phyloP scores from a whole-genome alignment of 2,113 vertebrate species.

The Arvicanthis niloticus region DNA sequence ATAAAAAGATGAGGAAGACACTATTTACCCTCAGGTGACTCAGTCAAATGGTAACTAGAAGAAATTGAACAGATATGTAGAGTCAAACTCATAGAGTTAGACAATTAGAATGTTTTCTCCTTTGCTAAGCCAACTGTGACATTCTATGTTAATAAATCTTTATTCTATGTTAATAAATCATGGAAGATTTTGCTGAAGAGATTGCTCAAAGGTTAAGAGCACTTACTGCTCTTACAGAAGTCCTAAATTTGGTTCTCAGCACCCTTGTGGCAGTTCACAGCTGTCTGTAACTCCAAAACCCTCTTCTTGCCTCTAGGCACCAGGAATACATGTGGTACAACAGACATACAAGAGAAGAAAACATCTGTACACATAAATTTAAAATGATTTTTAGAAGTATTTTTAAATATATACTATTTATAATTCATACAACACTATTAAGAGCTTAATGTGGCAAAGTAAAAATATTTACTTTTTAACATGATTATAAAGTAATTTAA shows the following conservation, averaged over 20 bases:
- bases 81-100: neutral
- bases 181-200: neutral
- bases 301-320: neutral
- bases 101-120: conserved; percentile 26
- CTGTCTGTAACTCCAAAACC: neutral
- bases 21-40: neutral
- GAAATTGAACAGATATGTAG: neutral
- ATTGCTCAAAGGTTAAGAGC: neutral
- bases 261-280: neutral
- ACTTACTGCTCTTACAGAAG: neutral
- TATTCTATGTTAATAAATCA: neutral
- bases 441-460: conserved; percentile 38
- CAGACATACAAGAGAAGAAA: neutral
- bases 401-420: neutral
- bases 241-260: neutral
- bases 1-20: neutral
- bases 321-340: neutral
- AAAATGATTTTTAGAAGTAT: neutral
- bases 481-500: conserved; percentile 41
- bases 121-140: neutral
- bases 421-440: neutral
- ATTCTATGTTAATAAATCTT: conserved; percentile 37
- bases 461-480: conserved; percentile 61
- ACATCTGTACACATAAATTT: neutral
- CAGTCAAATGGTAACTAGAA: neutral